Conservation (phyloP, 2,113 vertebrate species). For the Candoia aspera region DNA sequence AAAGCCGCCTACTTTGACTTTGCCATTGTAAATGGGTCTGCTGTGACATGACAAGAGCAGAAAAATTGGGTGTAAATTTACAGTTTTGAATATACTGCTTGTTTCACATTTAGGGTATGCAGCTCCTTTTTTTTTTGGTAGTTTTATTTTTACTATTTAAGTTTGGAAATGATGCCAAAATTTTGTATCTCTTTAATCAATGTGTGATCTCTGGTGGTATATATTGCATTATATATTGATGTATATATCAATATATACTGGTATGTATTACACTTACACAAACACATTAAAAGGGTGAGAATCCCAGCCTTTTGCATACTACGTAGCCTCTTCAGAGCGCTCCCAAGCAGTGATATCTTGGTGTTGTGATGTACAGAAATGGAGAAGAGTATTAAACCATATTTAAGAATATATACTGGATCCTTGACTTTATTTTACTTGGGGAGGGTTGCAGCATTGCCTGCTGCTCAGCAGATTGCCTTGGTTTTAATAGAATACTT, state of each 20-base stretch:
- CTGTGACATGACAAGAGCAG: conserved; percentile 80
- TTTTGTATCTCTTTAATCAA: conserved; percentile 89
- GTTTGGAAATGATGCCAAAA: conserved; percentile 89
- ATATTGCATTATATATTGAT: conserved; percentile 89
- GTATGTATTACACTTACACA: conserved; percentile 84
- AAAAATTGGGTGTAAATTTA: conserved; percentile 83
- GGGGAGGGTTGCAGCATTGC: neutral
- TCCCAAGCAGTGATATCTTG: conserved; percentile 85
- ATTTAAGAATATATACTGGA: conserved; percentile 84
- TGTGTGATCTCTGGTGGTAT: conserved; percentile 85
- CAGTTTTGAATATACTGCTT: conserved; percentile 82
- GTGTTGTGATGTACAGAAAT: conserved; percentile 91
- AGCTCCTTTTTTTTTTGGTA: conserved; percentile 84
- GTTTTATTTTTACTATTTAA: conserved; percentile 89
- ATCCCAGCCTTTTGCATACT: conserved; percentile 79
- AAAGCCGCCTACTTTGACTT: conserved; percentile 72
- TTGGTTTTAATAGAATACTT: neutral
- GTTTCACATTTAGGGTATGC: conserved; percentile 84
- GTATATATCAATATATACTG: conserved; percentile 86
- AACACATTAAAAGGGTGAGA: conserved; percentile 74
- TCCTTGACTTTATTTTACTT: conserved; percentile 68
- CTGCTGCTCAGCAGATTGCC: neutral
- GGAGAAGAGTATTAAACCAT: conserved; percentile 91
- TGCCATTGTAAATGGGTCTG: conserved; percentile 86
- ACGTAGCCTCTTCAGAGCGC: conserved; percentile 84